Conservation (phyloP, 1,140 invertebrate genomes). For the Agrypnia vestita region DNA sequence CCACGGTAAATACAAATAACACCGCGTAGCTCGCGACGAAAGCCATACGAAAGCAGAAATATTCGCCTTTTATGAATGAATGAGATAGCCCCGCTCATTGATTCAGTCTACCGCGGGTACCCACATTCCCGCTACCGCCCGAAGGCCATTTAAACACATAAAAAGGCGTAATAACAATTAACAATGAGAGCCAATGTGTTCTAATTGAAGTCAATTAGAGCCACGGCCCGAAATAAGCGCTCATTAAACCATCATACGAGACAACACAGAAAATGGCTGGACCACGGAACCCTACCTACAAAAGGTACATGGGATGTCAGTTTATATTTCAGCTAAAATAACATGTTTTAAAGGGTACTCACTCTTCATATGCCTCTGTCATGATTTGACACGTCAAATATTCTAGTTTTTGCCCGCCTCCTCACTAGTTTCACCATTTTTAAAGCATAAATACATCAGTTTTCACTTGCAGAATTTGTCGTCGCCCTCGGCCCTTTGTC, state of each 20-base stretch:
- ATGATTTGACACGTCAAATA: conserved; percentile 81
- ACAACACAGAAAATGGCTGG: conserved; percentile 68
- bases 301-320: conserved; percentile 66
- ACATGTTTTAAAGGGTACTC: conserved; percentile 66
- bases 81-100: conserved; percentile 69
- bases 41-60: conserved; percentile 46
- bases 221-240: conserved; percentile 62
- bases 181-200: conserved; percentile 12
- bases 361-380: conserved; percentile 85
- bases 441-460: conserved; percentile 80
- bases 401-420: conserved; percentile 79
- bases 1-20: not conserved
- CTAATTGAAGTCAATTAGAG: conserved; percentile 49
- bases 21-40: not conserved
- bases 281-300: conserved; percentile 67
- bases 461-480: conserved; percentile 61
- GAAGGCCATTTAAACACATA: conserved; percentile 17
- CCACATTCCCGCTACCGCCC: conserved; percentile 48
- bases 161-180: conserved; percentile 6
- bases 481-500: conserved; percentile 46
- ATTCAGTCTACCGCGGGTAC: conserved; percentile 63
- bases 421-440: conserved; percentile 80
- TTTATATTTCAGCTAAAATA: conserved; percentile 61
- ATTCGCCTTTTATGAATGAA: conserved; percentile 68
- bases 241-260: conserved; percentile 62